Evolutionary conservation across 2,113 vertebrate species (phyloP).

Genomic region (Chlamydotis undulata): DNA sequence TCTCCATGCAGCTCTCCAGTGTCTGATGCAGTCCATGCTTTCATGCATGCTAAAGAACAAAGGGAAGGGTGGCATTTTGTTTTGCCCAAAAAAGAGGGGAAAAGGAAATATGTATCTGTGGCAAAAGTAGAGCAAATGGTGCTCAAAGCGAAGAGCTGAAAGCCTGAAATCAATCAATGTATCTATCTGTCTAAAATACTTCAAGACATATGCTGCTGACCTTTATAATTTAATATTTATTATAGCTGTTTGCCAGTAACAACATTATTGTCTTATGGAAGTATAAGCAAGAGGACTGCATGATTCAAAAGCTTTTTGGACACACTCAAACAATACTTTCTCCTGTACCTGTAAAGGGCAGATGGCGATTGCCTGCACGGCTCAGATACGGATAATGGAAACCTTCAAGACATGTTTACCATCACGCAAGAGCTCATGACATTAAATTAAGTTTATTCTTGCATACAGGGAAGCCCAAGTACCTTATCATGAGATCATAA

Average conservation of each 20-base stretch:
- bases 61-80: background rate
- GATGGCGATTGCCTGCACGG: background rate
- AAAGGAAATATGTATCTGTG: background rate
- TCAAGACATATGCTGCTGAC: background rate
- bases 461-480: background rate
- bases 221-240: background rate
- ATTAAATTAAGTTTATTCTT: background rate
- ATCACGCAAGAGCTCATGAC: background rate
- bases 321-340: background rate
- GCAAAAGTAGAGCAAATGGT: background rate
- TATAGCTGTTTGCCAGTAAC: background rate
- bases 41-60: background rate
- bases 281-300: background rate
- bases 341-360: background rate
- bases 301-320: background rate
- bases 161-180: background rate
- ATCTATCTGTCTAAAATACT: background rate
- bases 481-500: background rate
- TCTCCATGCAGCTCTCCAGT: background rate
- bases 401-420: background rate
- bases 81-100: background rate
- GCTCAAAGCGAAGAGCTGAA: background rate
- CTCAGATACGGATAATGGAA: background rate
- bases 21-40: background rate
- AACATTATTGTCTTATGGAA: background rate